Base-by-base conservation (phyloP, 2,797 vertebrate genomes). In the Leptodactylus fallax region DNA sequence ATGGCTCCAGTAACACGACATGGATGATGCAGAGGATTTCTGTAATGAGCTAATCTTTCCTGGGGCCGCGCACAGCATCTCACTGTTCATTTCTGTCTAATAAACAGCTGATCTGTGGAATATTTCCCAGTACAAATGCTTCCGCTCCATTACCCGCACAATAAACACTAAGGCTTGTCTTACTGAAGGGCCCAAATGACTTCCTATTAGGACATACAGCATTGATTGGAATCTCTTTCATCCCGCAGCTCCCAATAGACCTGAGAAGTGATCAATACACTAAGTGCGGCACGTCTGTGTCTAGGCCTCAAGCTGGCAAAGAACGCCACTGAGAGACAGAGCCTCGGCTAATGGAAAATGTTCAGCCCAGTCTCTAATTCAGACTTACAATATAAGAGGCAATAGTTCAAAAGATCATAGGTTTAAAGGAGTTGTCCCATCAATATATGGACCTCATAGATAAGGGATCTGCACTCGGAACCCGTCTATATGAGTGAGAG, bases 131-230 rank as follows among this genome's bases (percentile, higher is more conserved):
- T 36, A 60, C 12, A 65, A 81, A 88, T 55, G 45, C 27, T 67
- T 81, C 79, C 51, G 79, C 71, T 81, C 87, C 83, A 89, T 89
- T 89, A 89, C 79, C 78, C 45, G 60, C 58, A 56, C 16, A 78
- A 12, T 7, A 7, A 65, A 27, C 69, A 80, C 67, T 51, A 19
- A 45, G 83, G 78, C 71, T 77, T 65, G 51, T 81, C 81, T 65
- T 85, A 85, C 25, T 81, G 71, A 56, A 25, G 71, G 82, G 79
- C 56, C 25, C 36, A 86, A 89, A 85, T 86, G 83, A 63, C 85
- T 82, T 60, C 49, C 83, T 85, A 85, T 65, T 86, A 86, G 71
- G 16, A 76, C 79, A 21, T 49, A 82, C 13, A 60, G 65, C 25
- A 89, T 89, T 51, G 87, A 82, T 89, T 71, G 76, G 79, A 23